Percentiles rank a stretch among this genome's conserved stretches.
Conservation (phyloP, 2,113 vertebrate species). For the Polypterus senegalus region DNA sequence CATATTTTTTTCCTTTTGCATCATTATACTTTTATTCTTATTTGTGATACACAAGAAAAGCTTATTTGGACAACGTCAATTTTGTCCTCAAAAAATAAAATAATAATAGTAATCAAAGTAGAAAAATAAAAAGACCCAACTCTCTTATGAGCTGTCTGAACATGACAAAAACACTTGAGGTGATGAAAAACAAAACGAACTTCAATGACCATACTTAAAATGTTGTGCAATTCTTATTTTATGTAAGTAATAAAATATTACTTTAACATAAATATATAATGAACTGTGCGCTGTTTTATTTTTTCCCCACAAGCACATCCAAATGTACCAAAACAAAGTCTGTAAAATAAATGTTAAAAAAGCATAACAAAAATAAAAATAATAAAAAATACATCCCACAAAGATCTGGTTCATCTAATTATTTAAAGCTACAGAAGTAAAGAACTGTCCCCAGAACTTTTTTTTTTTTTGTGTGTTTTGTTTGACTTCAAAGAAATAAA, state of each 20-base stretch:
- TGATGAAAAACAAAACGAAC: slow-evolving; percentile 53
- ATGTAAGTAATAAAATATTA: slow-evolving; percentile 89
- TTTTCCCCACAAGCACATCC: slow-evolving; percentile 82
- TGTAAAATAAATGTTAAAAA: slow-evolving; percentile 50
- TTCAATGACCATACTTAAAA: slow-evolving; percentile 88
- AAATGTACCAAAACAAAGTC: slow-evolving; percentile 81
- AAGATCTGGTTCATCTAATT: slow-evolving; percentile 70
- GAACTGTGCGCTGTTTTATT: slow-evolving; percentile 77
- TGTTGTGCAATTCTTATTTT: slow-evolving; percentile 91
- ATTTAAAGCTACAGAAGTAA: slow-evolving; percentile 78
- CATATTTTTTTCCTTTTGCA: no score
- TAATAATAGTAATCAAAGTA: no score
- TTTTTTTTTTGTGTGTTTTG: slow-evolving; percentile 37
- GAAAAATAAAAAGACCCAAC: no score
- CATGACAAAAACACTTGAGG: no score
- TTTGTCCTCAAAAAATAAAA: no score
- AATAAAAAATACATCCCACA: slow-evolving; percentile 69
- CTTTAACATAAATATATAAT: slow-evolving; percentile 87
- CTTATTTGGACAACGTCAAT: no score
- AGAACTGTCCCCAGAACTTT: slow-evolving; percentile 68
- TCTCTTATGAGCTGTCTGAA: no score
- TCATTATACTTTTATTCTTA: no score
- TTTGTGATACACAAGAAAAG: no score
- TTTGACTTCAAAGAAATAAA: slow-evolving; percentile 59
- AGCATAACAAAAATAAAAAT: slow-evolving; percentile 42